Evolutionary conservation across 2,797 vertebrate species (phyloP).

Genomic region (Halcyon chelicuti): DNA sequence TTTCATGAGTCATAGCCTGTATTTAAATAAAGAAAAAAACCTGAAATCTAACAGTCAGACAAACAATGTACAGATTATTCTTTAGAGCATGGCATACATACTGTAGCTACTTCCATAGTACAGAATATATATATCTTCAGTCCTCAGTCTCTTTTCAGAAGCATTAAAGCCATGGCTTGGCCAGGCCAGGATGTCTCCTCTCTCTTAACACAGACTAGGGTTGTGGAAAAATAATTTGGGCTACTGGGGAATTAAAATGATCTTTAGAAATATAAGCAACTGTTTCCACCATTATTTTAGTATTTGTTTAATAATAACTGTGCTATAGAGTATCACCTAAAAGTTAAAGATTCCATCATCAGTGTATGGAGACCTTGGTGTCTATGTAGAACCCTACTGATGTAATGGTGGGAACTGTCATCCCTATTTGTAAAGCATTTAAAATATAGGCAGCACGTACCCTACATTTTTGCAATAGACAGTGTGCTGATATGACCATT

Average conservation of each 20-base stretch:
- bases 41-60: neutral
- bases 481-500: neutral
- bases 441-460: neutral
- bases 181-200: accelerated
- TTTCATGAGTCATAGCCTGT: neutral
- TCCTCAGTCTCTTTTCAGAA: neutral
- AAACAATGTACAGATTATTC: neutral
- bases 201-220: neutral
- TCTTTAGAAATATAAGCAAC: neutral
- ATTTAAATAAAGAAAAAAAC: neutral
- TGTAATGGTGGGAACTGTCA: neutral
- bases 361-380: neutral
- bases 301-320: neutral
- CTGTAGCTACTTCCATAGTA: neutral
- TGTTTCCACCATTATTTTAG: neutral
- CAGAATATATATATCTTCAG: neutral
- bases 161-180: neutral
- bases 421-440: neutral
- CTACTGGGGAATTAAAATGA: neutral
- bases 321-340: neutral
- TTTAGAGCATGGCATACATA: neutral
- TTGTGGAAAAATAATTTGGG: neutral
- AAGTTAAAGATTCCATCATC: neutral
- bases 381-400: neutral
- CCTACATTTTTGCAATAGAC: neutral